These are phyloP conservation scores for Echinarachnius parma DNA, from an alignment of 53 echinoderm and acorn worm genomes.

Conservation along the genomic window DNA sequence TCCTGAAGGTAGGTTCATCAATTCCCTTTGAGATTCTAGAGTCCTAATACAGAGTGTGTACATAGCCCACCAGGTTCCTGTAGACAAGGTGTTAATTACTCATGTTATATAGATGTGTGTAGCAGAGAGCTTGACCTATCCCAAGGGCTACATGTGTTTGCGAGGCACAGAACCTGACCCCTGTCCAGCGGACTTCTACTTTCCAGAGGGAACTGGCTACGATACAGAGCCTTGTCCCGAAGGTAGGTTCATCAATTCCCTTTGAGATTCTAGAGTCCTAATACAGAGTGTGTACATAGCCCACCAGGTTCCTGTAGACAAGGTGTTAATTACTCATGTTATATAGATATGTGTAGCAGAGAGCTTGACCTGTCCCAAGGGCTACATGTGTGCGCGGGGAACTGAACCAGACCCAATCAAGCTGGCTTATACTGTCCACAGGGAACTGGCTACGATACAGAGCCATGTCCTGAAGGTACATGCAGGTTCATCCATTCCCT, in stretches of 20 bases:
- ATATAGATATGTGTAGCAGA: constrained; percentile 76
- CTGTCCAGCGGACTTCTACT: constrained; percentile 88
- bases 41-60: too few relatives aligned
- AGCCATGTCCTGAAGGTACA: constrained; percentile 87
- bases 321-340: too few relatives aligned
- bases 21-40: too few relatives aligned
- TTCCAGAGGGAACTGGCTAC: constrained; percentile 74
- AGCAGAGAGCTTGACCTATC: constrained; percentile 78
- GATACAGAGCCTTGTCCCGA: constrained; percentile 76
- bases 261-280: too few relatives aligned
- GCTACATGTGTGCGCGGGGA: constrained; percentile 69
- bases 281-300: too few relatives aligned
- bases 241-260: constrained; percentile 47
- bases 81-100: too few relatives aligned
- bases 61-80: too few relatives aligned
- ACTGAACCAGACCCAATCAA: constrained; percentile 75
- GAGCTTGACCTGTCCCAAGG: constrained; percentile 81
- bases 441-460: constrained; percentile 73
- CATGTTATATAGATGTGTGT: too few relatives aligned
- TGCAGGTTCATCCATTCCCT: background rate
- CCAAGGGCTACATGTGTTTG: constrained; percentile 74
- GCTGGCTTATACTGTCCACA: constrained; percentile 83
- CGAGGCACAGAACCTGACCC: constrained; percentile 70
- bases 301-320: too few relatives aligned
- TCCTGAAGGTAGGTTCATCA: constrained; percentile 57